phyloP scores from a whole-genome alignment of 2,113 vertebrate genomes.

The Martes martes region DNA sequence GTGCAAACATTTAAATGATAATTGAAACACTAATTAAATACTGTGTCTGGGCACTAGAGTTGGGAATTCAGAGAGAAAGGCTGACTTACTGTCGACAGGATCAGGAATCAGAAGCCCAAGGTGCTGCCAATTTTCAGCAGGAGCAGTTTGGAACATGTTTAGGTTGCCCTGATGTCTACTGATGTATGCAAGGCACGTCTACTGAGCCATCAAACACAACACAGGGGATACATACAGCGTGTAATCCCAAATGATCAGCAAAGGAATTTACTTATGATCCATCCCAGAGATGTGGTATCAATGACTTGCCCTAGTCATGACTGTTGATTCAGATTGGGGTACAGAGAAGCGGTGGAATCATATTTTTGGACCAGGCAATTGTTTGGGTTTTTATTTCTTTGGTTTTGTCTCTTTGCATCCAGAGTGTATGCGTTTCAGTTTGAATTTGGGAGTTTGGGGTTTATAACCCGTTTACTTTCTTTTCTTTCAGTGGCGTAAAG shows the following conservation, averaged over 20 bases:
- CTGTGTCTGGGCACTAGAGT: constrained; percentile 46
- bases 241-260: not conserved
- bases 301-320: not conserved
- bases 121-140: not conserved
- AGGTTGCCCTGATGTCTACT: not conserved
- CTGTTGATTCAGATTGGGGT: not conserved
- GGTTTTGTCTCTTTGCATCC: not conserved
- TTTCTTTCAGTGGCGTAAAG: not conserved
- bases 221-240: not conserved
- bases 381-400: not conserved
- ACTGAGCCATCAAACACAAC: not conserved
- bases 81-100: constrained; percentile 43
- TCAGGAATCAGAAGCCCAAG: not conserved
- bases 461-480: not conserved
- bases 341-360: not conserved
- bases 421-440: not conserved
- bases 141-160: not conserved
- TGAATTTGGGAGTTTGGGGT: not conserved
- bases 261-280: not conserved
- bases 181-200: not conserved
- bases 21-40: constrained; percentile 80
- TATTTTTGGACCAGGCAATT: not conserved
- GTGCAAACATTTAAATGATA: constrained; percentile 80
- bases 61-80: constrained; percentile 60
- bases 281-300: not conserved